Evolutionary conservation across 2,797 vertebrate species (phyloP), one percentile per base, ranked within the genome.

Genomic region (Cottoperca gobio): DNA sequence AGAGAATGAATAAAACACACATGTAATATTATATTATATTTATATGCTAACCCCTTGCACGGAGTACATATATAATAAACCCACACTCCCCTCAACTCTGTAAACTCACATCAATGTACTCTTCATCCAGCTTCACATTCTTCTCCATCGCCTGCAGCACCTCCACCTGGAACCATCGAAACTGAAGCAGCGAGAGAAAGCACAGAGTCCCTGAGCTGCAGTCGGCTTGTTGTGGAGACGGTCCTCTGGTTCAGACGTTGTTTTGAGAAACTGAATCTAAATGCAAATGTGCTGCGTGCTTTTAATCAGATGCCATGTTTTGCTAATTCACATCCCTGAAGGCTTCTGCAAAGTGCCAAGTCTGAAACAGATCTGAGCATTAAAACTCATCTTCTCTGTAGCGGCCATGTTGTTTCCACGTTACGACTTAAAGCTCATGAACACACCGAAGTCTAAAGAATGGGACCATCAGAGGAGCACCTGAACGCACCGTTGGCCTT

Each of bases 121-220:
- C 96, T 84, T 97, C 94, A 10, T 99, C 98, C 92, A 99, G 82
- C 86, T 97, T 97, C 64, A 96, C 95, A 50, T 99, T 99, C 92
- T 97, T 97, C 85, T 97, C 97, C 97, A 99, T 96, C 70, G 97
- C 96, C 89, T 98, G 97, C 62, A 99, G 79, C 71, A 99, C 94
- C 49, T 99, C 98, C 2, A 95, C 83, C 0, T 98, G 97, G 89
- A 99, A 97, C 21, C 96, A 99, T 85, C 95, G 93, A 73, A 99
- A 97, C 97, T 99, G 88, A 6, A 58, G 60, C 52, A 61, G 9
- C 17, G 60, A 76, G 39, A 1, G 68, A 70, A 55, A 49, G 8
- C n/a, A n/a, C 54, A 73, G 3, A 1, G 19, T 23, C 16, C 6
- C n/a, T 9, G 42, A 31, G 43, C 71, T 62, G 40, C 2, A 43